Evolutionary conservation across 1,140 invertebrate species (phyloP).

Genomic region (Leptopilina clavipes): DNA sequence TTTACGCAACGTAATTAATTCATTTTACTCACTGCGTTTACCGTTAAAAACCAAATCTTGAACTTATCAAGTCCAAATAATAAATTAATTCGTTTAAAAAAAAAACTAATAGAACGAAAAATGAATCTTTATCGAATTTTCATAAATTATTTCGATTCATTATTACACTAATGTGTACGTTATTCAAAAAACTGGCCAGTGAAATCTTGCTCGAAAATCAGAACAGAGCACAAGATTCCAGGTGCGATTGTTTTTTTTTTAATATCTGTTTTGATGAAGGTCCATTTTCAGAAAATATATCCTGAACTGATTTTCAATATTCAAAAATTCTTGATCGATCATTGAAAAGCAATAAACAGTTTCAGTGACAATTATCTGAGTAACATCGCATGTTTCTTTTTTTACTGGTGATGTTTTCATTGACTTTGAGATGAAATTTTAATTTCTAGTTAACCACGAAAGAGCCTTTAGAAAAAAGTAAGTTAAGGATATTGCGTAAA

Average conservation of each 20-base stretch:
- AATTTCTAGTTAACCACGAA: slow-evolving; percentile 85
- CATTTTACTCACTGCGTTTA: slow-evolving; percentile 9
- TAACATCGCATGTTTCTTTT: slow-evolving; percentile 6
- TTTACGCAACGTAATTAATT: background rate
- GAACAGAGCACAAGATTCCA: background rate
- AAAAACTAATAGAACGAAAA: background rate
- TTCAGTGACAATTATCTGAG: background rate
- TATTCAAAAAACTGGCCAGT: background rate
- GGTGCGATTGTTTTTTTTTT: background rate
- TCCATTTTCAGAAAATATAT: background rate
- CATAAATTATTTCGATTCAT: background rate
- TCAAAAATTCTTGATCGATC: background rate
- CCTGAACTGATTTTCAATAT: background rate
- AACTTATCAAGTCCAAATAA: background rate
- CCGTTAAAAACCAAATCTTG: background rate
- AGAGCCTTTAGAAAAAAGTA: slow-evolving; percentile 91
- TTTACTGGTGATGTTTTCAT: background rate
- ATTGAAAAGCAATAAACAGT: background rate
- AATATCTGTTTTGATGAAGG: background rate
- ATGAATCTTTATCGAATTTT: background rate
- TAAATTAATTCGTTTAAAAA: background rate
- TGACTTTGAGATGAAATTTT: slow-evolving; percentile 26
- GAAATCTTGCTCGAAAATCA: background rate
- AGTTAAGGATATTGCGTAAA: slow-evolving; percentile 86
- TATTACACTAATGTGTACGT: background rate